Base-by-base conservation (phyloP, 2,113 vertebrate species). In the Jaculus jaculus region DNA sequence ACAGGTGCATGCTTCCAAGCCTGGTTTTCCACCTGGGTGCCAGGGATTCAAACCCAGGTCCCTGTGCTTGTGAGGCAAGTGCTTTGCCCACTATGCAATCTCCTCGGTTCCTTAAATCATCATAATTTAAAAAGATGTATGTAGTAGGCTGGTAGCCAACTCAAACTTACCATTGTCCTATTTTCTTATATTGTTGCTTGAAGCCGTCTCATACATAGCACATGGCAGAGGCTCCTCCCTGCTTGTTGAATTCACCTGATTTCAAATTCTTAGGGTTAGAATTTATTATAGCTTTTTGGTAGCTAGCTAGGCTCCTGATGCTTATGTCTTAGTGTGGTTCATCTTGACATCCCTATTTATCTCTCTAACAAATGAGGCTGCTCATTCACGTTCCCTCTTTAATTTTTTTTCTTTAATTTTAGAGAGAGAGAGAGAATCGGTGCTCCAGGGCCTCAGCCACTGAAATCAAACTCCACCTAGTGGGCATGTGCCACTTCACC, bases 191-290 rank as follows among this genome's bases (percentile, higher is more conserved):
- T 54, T 54, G 63, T 60, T 69, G 32, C 61, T 75, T 84, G 72
- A 11, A 39, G 6, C 1, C 54, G 21, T 30, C 16, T 79, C 24
- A 34, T 83, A 1, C 13, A 28, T 47, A 5, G 4, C 24, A 72
- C 1, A 3, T 66, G 39, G 37, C n/a, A 72, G 26, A 63, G 68
- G 61, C 10, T 32, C 28, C 47, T 78, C n/a, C 18, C 1, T n/a
- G 8, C 78, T 85, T 51, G 37, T n/a, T 72, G 58, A 90, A 78
- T 54, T 2, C 68, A 77, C 18, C 26, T 20, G 58, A 92, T 87
- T 84, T 79, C 39, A 82, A 84, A 77, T 68, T 87, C 74, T 80
- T 78, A 80, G 16, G 13, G 63, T 34, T 86, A 89, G 68, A 96
- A 80, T 26, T 63, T 95, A 65, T 72, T 30, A 61, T 61, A 84